Evolutionary conservation across 2,113 vertebrate species (phyloP).

Genomic region (Tringa solitaria): DNA sequence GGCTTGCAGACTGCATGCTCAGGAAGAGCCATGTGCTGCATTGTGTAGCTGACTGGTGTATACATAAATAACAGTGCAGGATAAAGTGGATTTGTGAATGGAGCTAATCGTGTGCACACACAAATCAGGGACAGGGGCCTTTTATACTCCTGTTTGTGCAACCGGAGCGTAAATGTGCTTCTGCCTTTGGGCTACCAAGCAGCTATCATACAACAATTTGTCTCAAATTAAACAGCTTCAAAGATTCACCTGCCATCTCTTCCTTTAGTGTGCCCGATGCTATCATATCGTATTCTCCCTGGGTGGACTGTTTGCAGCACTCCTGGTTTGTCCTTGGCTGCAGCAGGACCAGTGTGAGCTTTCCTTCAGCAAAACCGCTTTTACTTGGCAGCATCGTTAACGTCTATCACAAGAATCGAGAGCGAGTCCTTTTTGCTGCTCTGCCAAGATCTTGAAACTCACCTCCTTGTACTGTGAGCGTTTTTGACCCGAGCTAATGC

Average conservation of each 20-base stretch:
- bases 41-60: not conserved
- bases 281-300: not conserved
- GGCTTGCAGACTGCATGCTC: not conserved
- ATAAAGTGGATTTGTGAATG: slow-evolving; percentile 25
- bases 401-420: not conserved
- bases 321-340: not conserved
- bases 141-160: not conserved
- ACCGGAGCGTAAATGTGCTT: not conserved
- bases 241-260: not conserved
- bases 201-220: not conserved
- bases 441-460: slow-evolving; percentile 51
- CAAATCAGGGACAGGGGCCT: not conserved
- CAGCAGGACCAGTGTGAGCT: not conserved
- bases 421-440: not conserved
- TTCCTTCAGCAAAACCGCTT: not conserved
- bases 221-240: slow-evolving; percentile 20
- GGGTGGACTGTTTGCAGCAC: not conserved
- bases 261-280: not conserved
- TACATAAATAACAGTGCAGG: not conserved
- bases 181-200: not conserved
- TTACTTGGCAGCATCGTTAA: not conserved
- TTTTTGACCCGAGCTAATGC: slow-evolving; percentile 56
- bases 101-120: not conserved
- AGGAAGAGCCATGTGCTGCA: not conserved
- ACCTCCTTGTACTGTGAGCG: slow-evolving; percentile 34